Percentiles rank a stretch among this genome's conserved stretches.
Evolutionary conservation across 2,113 vertebrate genomes (phyloP).

Genomic region (Oreotragus oreotragus): DNA sequence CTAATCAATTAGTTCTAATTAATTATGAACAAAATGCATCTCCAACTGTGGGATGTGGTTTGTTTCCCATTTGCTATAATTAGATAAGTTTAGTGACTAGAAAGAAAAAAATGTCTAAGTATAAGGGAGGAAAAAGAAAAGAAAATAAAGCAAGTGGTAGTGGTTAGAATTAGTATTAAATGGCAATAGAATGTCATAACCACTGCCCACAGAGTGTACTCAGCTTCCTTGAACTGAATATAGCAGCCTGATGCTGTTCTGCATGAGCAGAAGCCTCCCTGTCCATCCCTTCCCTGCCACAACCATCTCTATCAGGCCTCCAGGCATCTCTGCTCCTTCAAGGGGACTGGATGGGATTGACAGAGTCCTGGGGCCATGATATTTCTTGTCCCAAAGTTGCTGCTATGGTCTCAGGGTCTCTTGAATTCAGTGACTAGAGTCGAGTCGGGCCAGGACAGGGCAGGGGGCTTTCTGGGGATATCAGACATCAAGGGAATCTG

Average conservation of each 20-base stretch:
- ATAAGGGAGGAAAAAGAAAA: too few species aligned
- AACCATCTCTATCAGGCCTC: background rate
- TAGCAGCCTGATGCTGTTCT: background rate
- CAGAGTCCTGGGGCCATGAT: background rate
- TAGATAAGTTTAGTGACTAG: background rate
- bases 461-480: background rate
- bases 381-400: background rate
- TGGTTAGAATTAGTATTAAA: conserved; percentile 13
- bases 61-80: background rate
- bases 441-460: background rate
- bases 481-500: background rate
- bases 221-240: background rate
- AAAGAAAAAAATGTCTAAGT: background rate
- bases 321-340: background rate
- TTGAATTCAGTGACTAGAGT: fast-evolving
- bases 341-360: background rate
- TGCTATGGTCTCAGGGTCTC: background rate
- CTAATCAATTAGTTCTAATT: conserved; percentile 61
- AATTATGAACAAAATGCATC: conserved; percentile 28
- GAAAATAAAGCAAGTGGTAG: background rate
- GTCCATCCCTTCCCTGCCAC: background rate
- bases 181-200: background rate
- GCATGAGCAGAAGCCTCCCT: background rate
- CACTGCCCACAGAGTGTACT: background rate
- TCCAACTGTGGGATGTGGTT: conserved; percentile 49